These are phyloP conservation scores for Bugulina stolonifera DNA, from an alignment of 2,888 invertebrate genomes.

Conservation along the genomic window DNA sequence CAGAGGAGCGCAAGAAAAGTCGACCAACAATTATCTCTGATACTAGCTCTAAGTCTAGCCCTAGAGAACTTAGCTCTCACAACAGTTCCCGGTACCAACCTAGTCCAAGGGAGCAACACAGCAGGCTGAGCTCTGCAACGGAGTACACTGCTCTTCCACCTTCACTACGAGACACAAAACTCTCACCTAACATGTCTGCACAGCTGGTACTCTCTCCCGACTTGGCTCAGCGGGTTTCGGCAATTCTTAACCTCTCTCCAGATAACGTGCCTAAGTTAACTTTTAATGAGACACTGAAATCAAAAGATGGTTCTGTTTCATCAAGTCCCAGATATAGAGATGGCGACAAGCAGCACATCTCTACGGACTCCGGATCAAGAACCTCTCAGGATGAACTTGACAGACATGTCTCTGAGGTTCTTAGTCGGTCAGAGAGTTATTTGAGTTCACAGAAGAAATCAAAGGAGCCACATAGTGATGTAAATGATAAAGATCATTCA, in stretches of 20 bases:
- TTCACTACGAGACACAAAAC: not conserved
- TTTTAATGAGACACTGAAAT: not conserved
- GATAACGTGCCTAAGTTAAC: not conserved
- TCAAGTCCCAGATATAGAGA: not conserved
- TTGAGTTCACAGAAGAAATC: not conserved
- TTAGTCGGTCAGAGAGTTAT: not conserved
- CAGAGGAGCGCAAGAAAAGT: not conserved
- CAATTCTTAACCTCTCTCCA: not conserved
- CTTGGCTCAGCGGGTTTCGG: slow-evolving; percentile 17
- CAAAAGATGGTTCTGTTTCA: not conserved
- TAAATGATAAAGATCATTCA: not conserved
- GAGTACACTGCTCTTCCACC: slow-evolving; percentile 4
- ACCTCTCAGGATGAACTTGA: slow-evolving; percentile 2
- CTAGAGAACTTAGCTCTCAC: not conserved
- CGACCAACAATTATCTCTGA: not conserved
- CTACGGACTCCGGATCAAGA: not conserved
- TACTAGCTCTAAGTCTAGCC: not conserved
- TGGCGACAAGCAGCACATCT: not conserved
- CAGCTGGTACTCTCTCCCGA: slow-evolving; percentile 17
- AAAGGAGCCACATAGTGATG: not conserved
- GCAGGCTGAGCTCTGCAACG: slow-evolving; percentile 10
- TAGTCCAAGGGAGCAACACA: slow-evolving; percentile 5
- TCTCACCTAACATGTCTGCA: not conserved
- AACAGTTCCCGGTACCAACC: not conserved
- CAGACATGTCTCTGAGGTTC: slow-evolving; percentile 10